A percentile compares a stretch with the other conserved stretches of the same genome.
phyloP scores from a whole-genome alignment of 2,797 vertebrate species.

The Australoheros facetus region DNA sequence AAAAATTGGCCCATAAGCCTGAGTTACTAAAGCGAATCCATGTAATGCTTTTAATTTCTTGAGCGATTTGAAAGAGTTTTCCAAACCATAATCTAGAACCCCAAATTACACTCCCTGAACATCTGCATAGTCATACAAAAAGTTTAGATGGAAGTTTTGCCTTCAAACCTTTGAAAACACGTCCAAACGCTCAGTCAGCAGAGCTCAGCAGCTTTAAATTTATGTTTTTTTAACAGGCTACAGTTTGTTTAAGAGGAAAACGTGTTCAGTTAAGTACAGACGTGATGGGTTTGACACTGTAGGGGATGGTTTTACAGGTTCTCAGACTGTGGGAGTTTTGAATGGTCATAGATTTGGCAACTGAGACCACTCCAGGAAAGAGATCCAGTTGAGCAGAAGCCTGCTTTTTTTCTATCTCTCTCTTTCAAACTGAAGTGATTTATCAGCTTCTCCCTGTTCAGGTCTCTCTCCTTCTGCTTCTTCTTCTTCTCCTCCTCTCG shows the following conservation, averaged over 20 bases:
- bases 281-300: neutral
- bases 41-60: neutral
- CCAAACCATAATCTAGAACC: too few relatives aligned
- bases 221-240: neutral
- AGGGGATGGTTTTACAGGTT: neutral
- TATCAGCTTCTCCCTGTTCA: conserved; percentile 41
- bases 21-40: neutral
- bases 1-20: neutral
- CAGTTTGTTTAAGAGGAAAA: neutral
- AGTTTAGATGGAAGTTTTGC: neutral
- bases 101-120: neutral
- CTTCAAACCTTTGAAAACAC: too few relatives aligned
- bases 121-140: neutral
- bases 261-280: neutral
- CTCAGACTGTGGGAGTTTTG: conserved; percentile 25
- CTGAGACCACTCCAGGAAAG: conserved; percentile 11
- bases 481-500: conserved; percentile 23
- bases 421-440: conserved; percentile 57
- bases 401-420: conserved; percentile 23
- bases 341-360: conserved; percentile 7
- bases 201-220: neutral
- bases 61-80: neutral
- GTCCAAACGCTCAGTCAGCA: neutral
- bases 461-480: conserved; percentile 36
- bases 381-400: conserved; percentile 28